Evolutionary conservation across 2,113 vertebrate genomes (phyloP).

Genomic region (Hyperopisus bebe): DNA sequence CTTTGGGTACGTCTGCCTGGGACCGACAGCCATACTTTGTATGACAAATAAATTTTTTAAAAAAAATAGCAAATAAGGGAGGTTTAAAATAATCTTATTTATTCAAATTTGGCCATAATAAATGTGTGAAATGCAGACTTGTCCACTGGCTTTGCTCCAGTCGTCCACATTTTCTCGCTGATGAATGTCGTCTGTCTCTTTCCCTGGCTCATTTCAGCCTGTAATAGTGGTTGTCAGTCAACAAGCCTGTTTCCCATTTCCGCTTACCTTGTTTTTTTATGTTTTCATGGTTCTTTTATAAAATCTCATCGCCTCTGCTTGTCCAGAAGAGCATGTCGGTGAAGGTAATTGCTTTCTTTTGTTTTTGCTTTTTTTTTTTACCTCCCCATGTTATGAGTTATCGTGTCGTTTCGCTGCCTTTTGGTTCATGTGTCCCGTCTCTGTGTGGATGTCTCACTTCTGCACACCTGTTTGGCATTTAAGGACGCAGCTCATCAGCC

Average conservation of each 20-base stretch:
- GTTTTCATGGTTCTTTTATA: constrained; percentile 30
- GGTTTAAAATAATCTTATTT: not conserved
- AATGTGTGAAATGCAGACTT: not conserved
- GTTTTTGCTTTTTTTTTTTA: constrained; percentile 14
- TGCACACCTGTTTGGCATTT: not conserved
- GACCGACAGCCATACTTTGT: not conserved
- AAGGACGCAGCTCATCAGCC: not conserved
- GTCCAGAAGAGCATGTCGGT: constrained; percentile 50
- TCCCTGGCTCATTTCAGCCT: not conserved
- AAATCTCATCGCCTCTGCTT: constrained; percentile 41
- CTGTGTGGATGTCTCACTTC: not conserved
- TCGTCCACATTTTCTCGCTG: not conserved
- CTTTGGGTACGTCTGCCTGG: constrained; percentile 69
- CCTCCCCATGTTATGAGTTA: not conserved
- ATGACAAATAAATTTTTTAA: not conserved
- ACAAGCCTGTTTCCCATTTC: constrained; percentile 29
- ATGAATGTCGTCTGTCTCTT: not conserved
- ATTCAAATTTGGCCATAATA: not conserved
- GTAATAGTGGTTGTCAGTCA: constrained; percentile 19
- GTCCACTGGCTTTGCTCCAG: not conserved
- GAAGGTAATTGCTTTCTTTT: constrained; percentile 51
- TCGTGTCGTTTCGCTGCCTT: not conserved
- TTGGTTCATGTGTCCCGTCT: not conserved
- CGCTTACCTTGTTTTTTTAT: constrained; percentile 42
- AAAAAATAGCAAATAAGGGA: not conserved